These are phyloP conservation scores for Carabus problematicus DNA, from an alignment of 2,888 invertebrate genomes.

Conservation along the genomic window DNA sequence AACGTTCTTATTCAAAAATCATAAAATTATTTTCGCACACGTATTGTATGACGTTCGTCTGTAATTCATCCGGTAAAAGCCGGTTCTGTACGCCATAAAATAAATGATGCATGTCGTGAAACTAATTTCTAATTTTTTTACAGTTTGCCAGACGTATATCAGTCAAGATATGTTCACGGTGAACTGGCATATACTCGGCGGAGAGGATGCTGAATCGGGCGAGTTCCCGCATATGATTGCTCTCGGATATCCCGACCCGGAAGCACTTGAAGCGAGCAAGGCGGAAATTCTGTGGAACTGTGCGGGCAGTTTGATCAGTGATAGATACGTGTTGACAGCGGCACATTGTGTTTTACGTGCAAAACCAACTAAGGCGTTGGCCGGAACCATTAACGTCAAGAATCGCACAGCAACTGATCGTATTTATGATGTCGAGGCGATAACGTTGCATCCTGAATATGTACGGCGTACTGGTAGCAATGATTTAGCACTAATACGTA, in stretches of 20 bases:
- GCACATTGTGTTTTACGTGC: constrained; percentile 29
- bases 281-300: constrained; percentile 20
- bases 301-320: constrained; percentile 30
- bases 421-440: constrained; percentile 13
- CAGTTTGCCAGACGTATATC: constrained; percentile 12
- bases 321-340: constrained; percentile 22
- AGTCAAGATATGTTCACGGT: neutral
- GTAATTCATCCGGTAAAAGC: neutral
- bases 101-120: neutral
- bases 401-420: constrained; percentile 1
- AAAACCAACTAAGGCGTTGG: constrained; percentile 16
- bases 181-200: constrained; percentile 22
- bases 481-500: constrained; percentile 49
- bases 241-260: constrained; percentile 17
- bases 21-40: no score
- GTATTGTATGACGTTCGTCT: neutral
- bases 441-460: constrained; percentile 29
- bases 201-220: constrained; percentile 26
- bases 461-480: constrained; percentile 38
- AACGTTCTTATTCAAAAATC: no score
- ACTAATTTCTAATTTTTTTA: no score
- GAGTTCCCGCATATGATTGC: constrained; percentile 38
- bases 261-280: constrained; percentile 3
- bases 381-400: constrained; percentile 20
- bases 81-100: neutral